Evolutionary conservation across 2,113 vertebrate genomes (phyloP).

Genomic region (Amphilophus citrinellus): DNA sequence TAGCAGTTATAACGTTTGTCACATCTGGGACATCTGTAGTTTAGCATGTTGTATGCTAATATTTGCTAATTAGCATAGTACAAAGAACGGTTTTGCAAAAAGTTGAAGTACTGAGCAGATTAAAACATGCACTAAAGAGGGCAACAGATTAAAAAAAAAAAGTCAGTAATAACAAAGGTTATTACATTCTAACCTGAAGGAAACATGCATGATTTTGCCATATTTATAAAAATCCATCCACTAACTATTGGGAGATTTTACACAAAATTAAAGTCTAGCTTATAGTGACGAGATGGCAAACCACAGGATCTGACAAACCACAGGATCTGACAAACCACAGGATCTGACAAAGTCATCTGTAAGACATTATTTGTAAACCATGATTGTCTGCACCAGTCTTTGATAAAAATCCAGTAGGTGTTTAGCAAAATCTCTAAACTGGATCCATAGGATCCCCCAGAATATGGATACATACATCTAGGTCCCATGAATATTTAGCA

Average conservation of each 20-base stretch:
- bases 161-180: background rate
- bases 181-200: background rate
- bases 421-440: fast-evolving
- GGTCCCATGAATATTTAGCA: background rate
- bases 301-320: background rate
- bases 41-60: too few relatives aligned
- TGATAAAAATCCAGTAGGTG: background rate
- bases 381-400: background rate
- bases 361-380: too few relatives aligned
- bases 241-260: background rate
- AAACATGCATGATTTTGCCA: background rate
- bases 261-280: background rate
- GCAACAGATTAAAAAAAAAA: background rate
- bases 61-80: background rate
- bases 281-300: background rate
- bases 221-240: background rate
- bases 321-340: too few relatives aligned
- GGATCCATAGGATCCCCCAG: background rate
- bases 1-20: too few relatives aligned
- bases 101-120: background rate
- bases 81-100: fast-evolving
- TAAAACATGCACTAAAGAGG: background rate
- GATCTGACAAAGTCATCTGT: background rate
- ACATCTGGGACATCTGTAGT: too few relatives aligned
- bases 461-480: background rate